Evolutionary conservation across 2,113 vertebrate species (phyloP).

Genomic region (Phoenicopterus ruber): DNA sequence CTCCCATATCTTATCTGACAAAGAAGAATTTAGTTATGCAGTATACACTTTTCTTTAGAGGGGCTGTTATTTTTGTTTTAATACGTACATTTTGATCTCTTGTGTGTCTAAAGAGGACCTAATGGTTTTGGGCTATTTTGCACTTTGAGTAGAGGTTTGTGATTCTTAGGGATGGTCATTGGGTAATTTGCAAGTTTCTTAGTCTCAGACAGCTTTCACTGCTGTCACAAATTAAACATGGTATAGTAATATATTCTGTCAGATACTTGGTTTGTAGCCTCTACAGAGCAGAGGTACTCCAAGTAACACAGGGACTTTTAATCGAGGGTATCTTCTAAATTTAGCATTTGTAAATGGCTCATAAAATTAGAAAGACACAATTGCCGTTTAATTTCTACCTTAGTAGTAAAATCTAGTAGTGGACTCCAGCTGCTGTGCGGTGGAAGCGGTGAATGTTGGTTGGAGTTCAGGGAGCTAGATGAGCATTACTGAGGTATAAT

Average conservation of each 20-base stretch:
- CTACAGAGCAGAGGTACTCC: accelerated
- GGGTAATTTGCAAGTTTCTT: background rate
- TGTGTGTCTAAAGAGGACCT: background rate
- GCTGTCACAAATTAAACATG: background rate
- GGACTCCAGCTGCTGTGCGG: background rate
- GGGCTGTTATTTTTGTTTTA: background rate
- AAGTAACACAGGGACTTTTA: background rate
- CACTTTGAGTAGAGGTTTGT: background rate
- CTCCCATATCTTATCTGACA: background rate
- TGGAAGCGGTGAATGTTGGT: background rate
- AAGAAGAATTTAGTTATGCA: background rate
- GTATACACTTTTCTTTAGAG: background rate
- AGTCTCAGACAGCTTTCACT: background rate
- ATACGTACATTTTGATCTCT: background rate
- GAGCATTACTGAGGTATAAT: background rate
- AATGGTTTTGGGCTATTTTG: background rate
- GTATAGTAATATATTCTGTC: background rate
- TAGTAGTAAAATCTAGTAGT: background rate
- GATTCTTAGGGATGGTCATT: accelerated
- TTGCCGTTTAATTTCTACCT: background rate
- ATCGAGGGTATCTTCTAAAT: accelerated
- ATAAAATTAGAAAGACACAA: background rate
- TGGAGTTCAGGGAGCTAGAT: background rate
- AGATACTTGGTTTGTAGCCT: background rate
- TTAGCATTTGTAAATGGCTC: background rate